A percentile compares a stretch with the other conserved stretches of the same genome.
These are phyloP conservation scores for Sinodicranocentrus sp. DNA, from an alignment of 2,888 invertebrate species.

Conservation along the genomic window DNA sequence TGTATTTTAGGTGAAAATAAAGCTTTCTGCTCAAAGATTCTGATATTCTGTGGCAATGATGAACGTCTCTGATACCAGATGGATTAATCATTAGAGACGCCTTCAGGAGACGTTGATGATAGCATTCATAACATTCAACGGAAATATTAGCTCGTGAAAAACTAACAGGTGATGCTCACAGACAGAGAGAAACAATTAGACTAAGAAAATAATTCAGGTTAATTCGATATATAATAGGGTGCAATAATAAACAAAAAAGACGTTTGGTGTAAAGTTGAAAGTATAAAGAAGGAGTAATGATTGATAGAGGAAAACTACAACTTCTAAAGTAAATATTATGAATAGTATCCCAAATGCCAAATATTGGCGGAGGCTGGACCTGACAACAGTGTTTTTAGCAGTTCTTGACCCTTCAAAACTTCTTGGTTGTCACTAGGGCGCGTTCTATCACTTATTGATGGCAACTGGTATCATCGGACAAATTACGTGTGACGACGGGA, in stretches of 20 bases:
- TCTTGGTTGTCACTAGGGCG: no score
- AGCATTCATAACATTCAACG: constrained; percentile 55
- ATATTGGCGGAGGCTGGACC: constrained; percentile 66
- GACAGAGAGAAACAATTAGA: constrained; percentile 7
- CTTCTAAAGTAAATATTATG: constrained; percentile 42
- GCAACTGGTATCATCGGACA: no score
- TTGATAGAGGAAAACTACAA: constrained; percentile 29
- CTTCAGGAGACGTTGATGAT: constrained; percentile 54
- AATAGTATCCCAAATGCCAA: constrained; percentile 65
- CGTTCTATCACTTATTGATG: no score
- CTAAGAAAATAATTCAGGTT: not conserved
- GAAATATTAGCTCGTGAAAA: constrained; percentile 36
- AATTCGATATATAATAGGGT: constrained; percentile 3
- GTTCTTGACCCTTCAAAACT: not conserved
- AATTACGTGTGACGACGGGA: no score
- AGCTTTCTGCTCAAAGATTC: constrained; percentile 56
- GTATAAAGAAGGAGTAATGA: not conserved
- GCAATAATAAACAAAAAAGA: not conserved
- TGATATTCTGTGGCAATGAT: constrained; percentile 63
- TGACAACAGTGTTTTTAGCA: constrained; percentile 48
- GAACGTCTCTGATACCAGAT: constrained; percentile 57
- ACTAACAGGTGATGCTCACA: constrained; percentile 23
- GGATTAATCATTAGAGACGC: constrained; percentile 53
- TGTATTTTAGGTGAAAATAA: constrained; percentile 62
- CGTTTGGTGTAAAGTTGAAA: not conserved